Percentiles rank a stretch among this genome's conserved stretches.
These are phyloP conservation scores for Drosophila neotestacea DNA, from an alignment of 2,888 invertebrate genomes.

Conservation along the genomic window DNA sequence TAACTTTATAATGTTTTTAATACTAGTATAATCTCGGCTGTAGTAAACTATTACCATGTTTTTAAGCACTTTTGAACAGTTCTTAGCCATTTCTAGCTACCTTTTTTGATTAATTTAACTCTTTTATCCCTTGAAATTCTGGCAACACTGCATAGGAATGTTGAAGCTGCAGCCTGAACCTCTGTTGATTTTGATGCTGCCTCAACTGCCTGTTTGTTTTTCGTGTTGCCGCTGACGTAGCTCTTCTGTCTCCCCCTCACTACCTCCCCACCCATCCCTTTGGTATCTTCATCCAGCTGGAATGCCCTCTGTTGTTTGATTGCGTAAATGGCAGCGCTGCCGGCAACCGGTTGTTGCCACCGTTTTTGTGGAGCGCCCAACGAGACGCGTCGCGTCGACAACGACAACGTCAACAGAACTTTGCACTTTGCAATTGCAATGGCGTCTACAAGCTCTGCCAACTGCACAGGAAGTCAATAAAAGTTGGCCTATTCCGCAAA, in stretches of 20 bases:
- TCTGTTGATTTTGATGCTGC: slow-evolving; percentile 61
- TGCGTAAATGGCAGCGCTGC: slow-evolving; percentile 52
- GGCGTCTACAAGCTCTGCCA: slow-evolving; percentile 24
- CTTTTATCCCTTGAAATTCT: no score
- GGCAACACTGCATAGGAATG: slow-evolving; percentile 4
- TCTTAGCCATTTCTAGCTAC: no score
- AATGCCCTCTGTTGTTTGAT: slow-evolving; percentile 50
- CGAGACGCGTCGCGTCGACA: slow-evolving; percentile 19
- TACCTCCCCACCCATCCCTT: neutral
- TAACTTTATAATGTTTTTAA: no score
- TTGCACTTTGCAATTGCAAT: slow-evolving; percentile 62
- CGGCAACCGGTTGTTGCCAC: slow-evolving; percentile 19
- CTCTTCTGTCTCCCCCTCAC: neutral
- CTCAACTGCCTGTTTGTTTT: slow-evolving; percentile 56
- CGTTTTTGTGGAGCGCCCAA: slow-evolving; percentile 6
- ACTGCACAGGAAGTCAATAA: slow-evolving; percentile 75
- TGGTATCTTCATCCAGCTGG: neutral
- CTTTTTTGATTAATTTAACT: no score
- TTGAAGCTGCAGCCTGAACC: slow-evolving; percentile 20
- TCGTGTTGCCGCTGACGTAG: slow-evolving; percentile 52
- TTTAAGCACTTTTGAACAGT: no score
- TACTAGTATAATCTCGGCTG: no score
- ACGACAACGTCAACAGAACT: slow-evolving; percentile 53
- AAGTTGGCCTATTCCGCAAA: slow-evolving; percentile 68
- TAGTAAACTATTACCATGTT: no score